Evolutionary conservation across 2,888 invertebrate species (phyloP).

Genomic region (Aspidiotus rigidus): DNA sequence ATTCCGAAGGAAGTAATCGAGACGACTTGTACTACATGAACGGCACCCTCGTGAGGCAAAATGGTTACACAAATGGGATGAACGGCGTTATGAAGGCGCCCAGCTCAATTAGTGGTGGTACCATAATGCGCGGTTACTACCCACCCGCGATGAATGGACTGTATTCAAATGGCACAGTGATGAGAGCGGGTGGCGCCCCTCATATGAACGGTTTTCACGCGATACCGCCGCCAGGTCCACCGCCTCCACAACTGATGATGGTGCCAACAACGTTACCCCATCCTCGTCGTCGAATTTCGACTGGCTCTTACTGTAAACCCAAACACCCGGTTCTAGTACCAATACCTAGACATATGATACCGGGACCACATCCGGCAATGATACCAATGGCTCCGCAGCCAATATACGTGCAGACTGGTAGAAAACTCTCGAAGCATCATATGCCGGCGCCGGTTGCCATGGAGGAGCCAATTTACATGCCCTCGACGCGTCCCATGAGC

Average conservation of each 20-base stretch:
- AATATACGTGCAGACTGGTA: slow-evolving; percentile 42
- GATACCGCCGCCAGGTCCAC: slow-evolving; percentile 29
- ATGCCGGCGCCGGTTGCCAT: slow-evolving; percentile 43
- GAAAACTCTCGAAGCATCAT: slow-evolving; percentile 40
- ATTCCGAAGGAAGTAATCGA: slow-evolving; percentile 48
- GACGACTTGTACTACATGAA: slow-evolving; percentile 53
- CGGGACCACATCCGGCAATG: slow-evolving; percentile 37
- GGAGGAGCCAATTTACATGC: slow-evolving; percentile 50
- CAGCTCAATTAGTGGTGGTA: slow-evolving; percentile 39
- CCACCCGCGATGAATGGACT: slow-evolving; percentile 35
- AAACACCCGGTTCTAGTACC: slow-evolving; percentile 49
- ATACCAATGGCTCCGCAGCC: slow-evolving; percentile 39
- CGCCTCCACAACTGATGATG: slow-evolving; percentile 42
- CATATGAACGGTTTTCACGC: slow-evolving; percentile 37
- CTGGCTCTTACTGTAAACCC: slow-evolving; percentile 30
- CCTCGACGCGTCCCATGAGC: slow-evolving; percentile 49
- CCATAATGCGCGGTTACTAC: slow-evolving; percentile 36
- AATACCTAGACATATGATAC: slow-evolving; percentile 44
- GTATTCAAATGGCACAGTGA: slow-evolving; percentile 39
- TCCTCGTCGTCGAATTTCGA: slow-evolving; percentile 37
- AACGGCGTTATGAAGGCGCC: slow-evolving; percentile 37
- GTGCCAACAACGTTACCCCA: slow-evolving; percentile 39
- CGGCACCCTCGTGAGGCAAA: slow-evolving; percentile 37
- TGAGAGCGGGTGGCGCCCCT: slow-evolving; percentile 37
- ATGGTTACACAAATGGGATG: slow-evolving; percentile 32